Evolutionary conservation across 2,113 vertebrate species (phyloP), one percentile per base, ranked within the genome.

Genomic region (Gadus chalcogrammus): DNA sequence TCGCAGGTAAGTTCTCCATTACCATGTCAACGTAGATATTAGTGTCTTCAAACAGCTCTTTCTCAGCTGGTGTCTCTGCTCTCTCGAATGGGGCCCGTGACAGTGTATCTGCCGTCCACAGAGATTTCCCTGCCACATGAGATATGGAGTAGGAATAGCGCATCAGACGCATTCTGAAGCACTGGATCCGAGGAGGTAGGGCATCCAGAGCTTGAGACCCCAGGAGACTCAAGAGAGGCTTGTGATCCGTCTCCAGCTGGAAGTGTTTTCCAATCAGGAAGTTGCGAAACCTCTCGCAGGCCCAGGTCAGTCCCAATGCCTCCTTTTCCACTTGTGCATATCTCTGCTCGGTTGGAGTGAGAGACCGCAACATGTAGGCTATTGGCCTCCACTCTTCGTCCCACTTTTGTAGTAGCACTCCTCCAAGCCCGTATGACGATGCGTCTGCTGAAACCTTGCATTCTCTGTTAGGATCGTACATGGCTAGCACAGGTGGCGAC

Each of bases 311-410:
- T 3, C 63, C 64, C 64, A 72, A n/a, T 11, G 35, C 55, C 24
- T 73, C 56, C 12, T 73, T 73, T 24, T 61, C 58, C 63, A 73
- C 71, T 20, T 67, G 65, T 16, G 58, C 35, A 7, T 67, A 61
- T 17, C 38, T 16, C 42, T 65, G 64, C 20, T 72, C 63, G 15
- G 60, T 63, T 8, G 12, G 69, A 55, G 62, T 35, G 24, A 65
- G 31, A 20, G 63, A 55, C 62, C 62, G 11, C 3, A 48, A 71
- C 22, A 42, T 15, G 20, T 53, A 48, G 16, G 60, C 69, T 18
- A 71, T 35, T 24, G 69, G 69, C 20, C n/a, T 12, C 11, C 60
- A 65, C 22, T 9, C 0, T 5, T 58, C 62, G 13, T 63, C 31
- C 22, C 24, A 18, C 12, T 64, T 56, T 20, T 71, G 61, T 17